phyloP scores from a whole-genome alignment of 2,113 vertebrate genomes.

The Oreochromis aureus region DNA sequence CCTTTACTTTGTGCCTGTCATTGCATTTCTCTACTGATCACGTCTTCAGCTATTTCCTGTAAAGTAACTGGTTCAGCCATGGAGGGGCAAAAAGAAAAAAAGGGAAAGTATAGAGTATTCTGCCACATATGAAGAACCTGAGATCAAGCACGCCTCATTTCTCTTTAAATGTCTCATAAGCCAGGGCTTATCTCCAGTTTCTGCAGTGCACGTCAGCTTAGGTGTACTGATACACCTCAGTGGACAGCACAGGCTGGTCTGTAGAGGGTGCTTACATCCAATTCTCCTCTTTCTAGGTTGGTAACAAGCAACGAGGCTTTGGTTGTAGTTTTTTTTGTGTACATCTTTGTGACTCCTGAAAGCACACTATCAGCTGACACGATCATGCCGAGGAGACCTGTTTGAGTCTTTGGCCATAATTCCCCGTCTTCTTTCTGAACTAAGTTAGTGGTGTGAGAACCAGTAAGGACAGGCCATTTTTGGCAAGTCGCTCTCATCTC shows the following conservation, averaged over 20 bases:
- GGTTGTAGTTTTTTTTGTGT: not conserved
- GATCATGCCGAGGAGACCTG: not conserved
- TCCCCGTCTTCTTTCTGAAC: not conserved
- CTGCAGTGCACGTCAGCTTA: slow-evolving; percentile 2
- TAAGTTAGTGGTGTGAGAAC: not conserved
- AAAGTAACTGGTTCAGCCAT: not conserved
- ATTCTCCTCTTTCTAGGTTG: slow-evolving; percentile 2
- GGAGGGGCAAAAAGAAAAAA: not conserved
- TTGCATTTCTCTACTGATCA: not conserved
- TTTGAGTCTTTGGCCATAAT: not conserved
- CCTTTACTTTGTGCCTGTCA: not conserved
- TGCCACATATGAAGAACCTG: not conserved
- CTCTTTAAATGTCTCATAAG: slow-evolving; percentile 26
- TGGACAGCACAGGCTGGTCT: slow-evolving; percentile 1
- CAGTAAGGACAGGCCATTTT: not conserved
- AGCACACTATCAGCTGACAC: not conserved
- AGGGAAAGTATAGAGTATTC: not conserved
- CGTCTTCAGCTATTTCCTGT: not conserved
- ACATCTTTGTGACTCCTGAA: not conserved
- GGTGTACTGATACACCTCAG: slow-evolving; percentile 3
- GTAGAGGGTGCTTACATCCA: slow-evolving; percentile 17
- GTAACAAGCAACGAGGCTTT: not conserved
- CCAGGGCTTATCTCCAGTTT: slow-evolving; percentile 23
- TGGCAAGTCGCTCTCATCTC: not conserved
- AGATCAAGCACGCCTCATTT: not conserved